These are phyloP conservation scores for Sebastes schlegelii DNA, from an alignment of 2,113 vertebrate genomes.

Conservation along the genomic window DNA sequence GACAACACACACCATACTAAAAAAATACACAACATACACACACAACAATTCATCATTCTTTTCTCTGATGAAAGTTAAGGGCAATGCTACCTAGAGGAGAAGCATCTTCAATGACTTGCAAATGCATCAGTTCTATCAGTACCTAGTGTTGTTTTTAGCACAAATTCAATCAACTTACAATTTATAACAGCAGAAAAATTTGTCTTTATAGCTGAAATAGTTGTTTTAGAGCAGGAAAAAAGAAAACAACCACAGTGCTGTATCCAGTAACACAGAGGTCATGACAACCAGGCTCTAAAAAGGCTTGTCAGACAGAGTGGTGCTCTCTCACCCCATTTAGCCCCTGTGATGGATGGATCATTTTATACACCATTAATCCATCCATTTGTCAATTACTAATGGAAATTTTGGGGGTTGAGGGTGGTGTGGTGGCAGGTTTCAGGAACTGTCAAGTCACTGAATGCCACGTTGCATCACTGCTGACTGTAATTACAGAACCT, in stretches of 20 bases:
- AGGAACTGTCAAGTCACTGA: conserved; percentile 65
- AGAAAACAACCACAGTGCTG: conserved; percentile 2
- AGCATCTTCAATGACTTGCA: not conserved
- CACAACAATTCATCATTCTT: not conserved
- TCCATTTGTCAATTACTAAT: conserved; percentile 79
- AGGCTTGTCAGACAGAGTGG: conserved; percentile 46
- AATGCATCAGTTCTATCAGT: not conserved
- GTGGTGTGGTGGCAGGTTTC: conserved; percentile 41
- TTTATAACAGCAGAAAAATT: not conserved
- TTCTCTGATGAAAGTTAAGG: not conserved
- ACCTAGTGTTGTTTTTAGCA: not conserved
- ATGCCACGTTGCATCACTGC: conserved; percentile 66
- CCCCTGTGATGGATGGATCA: conserved; percentile 73
- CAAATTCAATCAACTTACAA: not conserved
- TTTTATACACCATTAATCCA: conserved; percentile 82
- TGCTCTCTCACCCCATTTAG: conserved; percentile 67
- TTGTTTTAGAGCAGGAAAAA: not conserved
- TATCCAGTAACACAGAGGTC: conserved; percentile 49
- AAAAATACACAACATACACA: too few relatives aligned
- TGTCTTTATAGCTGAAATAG: not conserved
- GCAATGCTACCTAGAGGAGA: not conserved
- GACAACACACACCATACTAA: too few relatives aligned
- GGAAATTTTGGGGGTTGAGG: conserved; percentile 60
- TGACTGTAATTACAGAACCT: conserved; percentile 67
- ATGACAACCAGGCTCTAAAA: conserved; percentile 44